phyloP scores from a whole-genome alignment of 2,888 invertebrate genomes.

The Petrophora chlorosata region DNA sequence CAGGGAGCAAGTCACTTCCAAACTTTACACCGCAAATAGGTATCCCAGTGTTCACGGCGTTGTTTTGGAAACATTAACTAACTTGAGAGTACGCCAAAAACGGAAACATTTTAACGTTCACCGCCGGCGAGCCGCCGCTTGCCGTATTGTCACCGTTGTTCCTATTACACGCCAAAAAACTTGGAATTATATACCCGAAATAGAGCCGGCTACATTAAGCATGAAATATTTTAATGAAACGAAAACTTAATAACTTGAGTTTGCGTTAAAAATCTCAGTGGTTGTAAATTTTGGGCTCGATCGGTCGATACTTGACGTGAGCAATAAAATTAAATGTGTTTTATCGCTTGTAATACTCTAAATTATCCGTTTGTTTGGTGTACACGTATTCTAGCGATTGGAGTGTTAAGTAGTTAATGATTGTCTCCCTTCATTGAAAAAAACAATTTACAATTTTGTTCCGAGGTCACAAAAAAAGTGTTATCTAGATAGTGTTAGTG shows the following conservation, averaged over 20 bases:
- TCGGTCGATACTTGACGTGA: constrained; percentile 52
- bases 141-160: constrained; percentile 64
- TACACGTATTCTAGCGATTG: constrained; percentile 44
- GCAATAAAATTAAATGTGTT: constrained; percentile 61
- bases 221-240: constrained; percentile 51
- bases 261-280: constrained; percentile 55
- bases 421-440: no score
- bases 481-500: no score
- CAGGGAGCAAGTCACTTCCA: constrained; percentile 50
- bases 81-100: constrained; percentile 80
- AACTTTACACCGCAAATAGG: constrained; percentile 61
- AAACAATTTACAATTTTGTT: no score
- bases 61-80: constrained; percentile 80
- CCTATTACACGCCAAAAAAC: constrained; percentile 66
- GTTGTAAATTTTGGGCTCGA: constrained; percentile 57
- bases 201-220: constrained; percentile 39
- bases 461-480: no score
- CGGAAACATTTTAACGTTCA: constrained; percentile 73
- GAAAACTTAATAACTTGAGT: constrained; percentile 53
- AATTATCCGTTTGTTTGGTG: constrained; percentile 48
- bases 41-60: constrained; percentile 61
- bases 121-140: constrained; percentile 52
- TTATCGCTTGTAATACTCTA: constrained; percentile 53
- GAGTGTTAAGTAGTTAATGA: constrained; percentile 28
- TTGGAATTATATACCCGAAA: constrained; percentile 37